These are phyloP conservation scores for Diuraphis noxia DNA, from an alignment of 1,140 invertebrate species.

Conservation along the genomic window DNA sequence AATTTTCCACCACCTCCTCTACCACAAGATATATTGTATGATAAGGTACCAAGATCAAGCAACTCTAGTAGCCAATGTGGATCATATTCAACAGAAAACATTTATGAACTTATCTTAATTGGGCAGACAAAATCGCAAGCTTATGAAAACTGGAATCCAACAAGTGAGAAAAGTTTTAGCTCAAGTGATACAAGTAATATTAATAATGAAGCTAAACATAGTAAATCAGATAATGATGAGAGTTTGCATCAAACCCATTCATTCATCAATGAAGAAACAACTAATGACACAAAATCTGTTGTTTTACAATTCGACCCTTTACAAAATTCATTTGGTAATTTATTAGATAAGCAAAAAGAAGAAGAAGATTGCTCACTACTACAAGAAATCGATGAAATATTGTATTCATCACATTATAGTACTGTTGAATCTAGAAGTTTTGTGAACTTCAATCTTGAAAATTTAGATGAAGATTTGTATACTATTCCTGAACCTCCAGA, in stretches of 20 bases:
- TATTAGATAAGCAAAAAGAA: conserved; percentile 55
- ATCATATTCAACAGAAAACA: conserved; percentile 56
- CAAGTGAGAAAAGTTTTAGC: conserved; percentile 56
- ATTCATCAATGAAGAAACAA: background rate
- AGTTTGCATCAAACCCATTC: background rate
- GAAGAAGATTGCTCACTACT: background rate
- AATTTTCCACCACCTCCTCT: conserved; percentile 66
- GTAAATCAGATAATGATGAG: conserved; percentile 25
- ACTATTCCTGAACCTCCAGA: conserved; percentile 56
- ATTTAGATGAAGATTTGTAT: conserved; percentile 57
- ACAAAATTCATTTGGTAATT: conserved; percentile 53
- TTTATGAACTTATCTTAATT: conserved; percentile 58
- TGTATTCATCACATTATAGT: conserved; percentile 55
- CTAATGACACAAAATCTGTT: conserved; percentile 2
- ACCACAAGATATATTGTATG: conserved; percentile 66
- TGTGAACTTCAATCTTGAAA: conserved; percentile 57
- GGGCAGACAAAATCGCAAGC: conserved; percentile 55
- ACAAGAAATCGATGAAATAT: conserved; percentile 47
- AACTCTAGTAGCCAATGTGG: conserved; percentile 59
- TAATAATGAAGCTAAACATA: conserved; percentile 27
- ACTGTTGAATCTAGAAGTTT: conserved; percentile 55
- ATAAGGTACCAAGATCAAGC: conserved; percentile 62
- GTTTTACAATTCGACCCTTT: conserved; percentile 44
- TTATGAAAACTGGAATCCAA: conserved; percentile 56
- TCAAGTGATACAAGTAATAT: conserved; percentile 37